Evolutionary conservation across 2,113 vertebrate species (phyloP).

Genomic region (Dolichotis patagonum): DNA sequence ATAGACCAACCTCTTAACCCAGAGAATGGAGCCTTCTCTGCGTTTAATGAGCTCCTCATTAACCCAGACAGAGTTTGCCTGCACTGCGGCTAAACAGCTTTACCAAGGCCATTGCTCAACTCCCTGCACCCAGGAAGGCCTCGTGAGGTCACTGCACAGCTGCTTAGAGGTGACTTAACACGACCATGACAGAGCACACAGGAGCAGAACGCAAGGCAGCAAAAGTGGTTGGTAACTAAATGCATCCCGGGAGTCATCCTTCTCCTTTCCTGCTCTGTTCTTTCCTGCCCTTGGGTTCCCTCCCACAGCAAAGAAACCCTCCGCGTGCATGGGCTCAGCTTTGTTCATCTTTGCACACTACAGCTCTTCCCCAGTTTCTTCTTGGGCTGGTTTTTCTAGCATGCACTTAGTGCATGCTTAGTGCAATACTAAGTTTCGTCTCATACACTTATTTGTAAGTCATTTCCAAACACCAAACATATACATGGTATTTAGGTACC

Average conservation of each 20-base stretch:
- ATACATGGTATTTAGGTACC: conserved; percentile 87
- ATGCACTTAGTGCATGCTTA: conserved; percentile 95
- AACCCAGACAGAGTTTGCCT: conserved; percentile 87
- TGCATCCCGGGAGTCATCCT: conserved; percentile 79
- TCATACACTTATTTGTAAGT: conserved; percentile 88
- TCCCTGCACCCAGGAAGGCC: conserved; percentile 95
- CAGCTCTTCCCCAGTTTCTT: conserved; percentile 92
- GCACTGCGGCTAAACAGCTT: conserved; percentile 94
- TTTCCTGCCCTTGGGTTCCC: conserved; percentile 94
- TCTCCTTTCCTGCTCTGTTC: conserved; percentile 97
- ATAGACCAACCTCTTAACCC: neutral
- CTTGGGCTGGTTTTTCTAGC: conserved; percentile 93
- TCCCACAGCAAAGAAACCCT: conserved; percentile 91
- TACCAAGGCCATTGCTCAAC: conserved; percentile 90
- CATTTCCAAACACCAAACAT: conserved; percentile 88
- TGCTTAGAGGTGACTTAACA: conserved; percentile 99
- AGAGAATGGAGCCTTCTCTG: conserved; percentile 73
- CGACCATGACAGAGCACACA: conserved; percentile 96
- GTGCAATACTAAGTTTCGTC: conserved; percentile 94
- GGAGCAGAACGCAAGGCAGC: conserved; percentile 92
- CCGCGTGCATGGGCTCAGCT: conserved; percentile 89
- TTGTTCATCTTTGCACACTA: conserved; percentile 91
- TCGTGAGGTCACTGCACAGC: conserved; percentile 99
- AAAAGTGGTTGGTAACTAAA: conserved; percentile 91
- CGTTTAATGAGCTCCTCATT: conserved; percentile 98